Evolutionary conservation across 2,797 vertebrate genomes (phyloP).

Genomic region (Spea hammondii): DNA sequence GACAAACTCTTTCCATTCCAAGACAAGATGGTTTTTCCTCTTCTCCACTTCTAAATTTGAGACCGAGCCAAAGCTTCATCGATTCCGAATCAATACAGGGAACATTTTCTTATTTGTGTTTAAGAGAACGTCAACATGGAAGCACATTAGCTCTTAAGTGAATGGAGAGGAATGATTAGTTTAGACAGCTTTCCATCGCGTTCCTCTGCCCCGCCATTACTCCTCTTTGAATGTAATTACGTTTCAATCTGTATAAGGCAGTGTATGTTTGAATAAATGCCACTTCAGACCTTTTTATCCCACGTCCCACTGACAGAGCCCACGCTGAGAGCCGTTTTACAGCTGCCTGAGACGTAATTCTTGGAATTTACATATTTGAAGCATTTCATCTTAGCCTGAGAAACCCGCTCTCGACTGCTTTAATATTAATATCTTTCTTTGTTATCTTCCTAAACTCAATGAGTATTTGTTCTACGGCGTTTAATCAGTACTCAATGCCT

Average conservation of each 20-base stretch:
- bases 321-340: neutral
- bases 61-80: neutral
- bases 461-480: too few species aligned
- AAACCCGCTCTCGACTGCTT: too few species aligned
- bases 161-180: neutral
- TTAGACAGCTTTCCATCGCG: neutral
- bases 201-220: neutral
- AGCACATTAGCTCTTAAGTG: neutral
- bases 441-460: too few species aligned
- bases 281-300: neutral
- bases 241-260: neutral
- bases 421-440: too few species aligned
- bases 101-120: conserved; percentile 4
- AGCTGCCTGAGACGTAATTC: neutral
- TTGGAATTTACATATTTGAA: conserved; percentile 6
- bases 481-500: too few species aligned
- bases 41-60: neutral
- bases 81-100: conserved; percentile 1
- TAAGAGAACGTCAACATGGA: neutral
- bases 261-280: neutral
- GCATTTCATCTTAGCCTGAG: too few species aligned
- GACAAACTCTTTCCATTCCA: conserved; percentile 16
- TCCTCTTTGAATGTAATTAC: neutral
- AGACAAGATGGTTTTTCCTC: neutral
- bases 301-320: neutral